These are phyloP conservation scores for Alauda arvensis DNA, from an alignment of 2,797 vertebrate species.

Conservation along the genomic window DNA sequence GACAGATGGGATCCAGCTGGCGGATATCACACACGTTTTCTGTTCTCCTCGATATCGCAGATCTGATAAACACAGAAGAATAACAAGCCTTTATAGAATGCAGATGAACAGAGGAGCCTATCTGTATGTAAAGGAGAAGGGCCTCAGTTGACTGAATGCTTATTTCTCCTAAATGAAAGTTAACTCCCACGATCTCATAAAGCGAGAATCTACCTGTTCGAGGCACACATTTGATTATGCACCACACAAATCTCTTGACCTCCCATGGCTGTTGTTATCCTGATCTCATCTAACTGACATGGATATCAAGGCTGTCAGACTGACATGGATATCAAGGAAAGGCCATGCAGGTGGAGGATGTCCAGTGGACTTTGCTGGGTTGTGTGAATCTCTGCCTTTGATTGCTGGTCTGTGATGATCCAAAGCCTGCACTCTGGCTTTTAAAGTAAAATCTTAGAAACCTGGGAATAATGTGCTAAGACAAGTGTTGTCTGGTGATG, in stretches of 20 bases:
- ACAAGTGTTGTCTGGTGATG: constrained; percentile 46
- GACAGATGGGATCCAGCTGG: constrained; percentile 67
- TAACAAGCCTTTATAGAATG: constrained; percentile 53
- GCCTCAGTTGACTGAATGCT: constrained; percentile 44
- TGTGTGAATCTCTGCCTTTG: background rate
- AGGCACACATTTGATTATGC: constrained; percentile 16
- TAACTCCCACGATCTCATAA: constrained; percentile 47
- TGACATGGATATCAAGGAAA: background rate
- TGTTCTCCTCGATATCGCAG: constrained; percentile 32
- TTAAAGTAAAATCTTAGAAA: constrained; percentile 45
- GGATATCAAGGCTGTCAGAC: background rate
- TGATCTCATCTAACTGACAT: background rate
- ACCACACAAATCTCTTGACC: background rate
- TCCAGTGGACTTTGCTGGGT: background rate
- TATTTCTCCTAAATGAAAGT: constrained; percentile 41
- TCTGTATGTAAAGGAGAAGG: constrained; percentile 53
- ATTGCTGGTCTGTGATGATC: background rate
- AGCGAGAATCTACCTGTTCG: constrained; percentile 10
- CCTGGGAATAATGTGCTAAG: constrained; percentile 48
- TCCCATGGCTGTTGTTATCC: constrained; percentile 11
- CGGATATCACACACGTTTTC: constrained; percentile 59
- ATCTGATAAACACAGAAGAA: constrained; percentile 61
- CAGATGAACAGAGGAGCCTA: constrained; percentile 47
- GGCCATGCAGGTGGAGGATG: background rate
- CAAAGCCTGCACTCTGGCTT: background rate